Conservation (phyloP, 2,113 vertebrate genomes). For the Puffinus mauretanicus region DNA sequence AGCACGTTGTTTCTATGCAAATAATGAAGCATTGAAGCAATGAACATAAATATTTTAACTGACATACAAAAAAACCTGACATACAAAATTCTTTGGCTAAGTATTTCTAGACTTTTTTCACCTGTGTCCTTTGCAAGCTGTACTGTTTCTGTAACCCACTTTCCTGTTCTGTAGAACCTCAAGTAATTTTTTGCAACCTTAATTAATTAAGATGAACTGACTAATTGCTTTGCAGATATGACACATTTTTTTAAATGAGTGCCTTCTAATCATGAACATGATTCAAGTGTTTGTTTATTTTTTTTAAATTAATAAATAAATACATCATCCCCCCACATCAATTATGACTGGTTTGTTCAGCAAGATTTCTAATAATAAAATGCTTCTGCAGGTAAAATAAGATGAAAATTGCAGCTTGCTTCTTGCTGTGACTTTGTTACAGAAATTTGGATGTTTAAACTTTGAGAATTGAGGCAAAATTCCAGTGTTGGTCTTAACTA, state of each 20-base stretch:
- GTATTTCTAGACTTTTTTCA: not conserved
- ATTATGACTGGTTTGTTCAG: not conserved
- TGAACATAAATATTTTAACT: not conserved
- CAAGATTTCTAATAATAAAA: not conserved
- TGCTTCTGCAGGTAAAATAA: not conserved
- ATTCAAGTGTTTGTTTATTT: not conserved
- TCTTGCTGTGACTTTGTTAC: not conserved
- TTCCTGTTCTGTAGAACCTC: not conserved
- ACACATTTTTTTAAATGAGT: not conserved
- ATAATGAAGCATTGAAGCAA: not conserved
- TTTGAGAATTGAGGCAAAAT: not conserved
- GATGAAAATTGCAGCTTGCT: not conserved
- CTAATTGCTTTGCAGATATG: conserved; percentile 32
- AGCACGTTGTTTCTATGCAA: not conserved
- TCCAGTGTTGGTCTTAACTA: not conserved
- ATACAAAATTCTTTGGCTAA: not conserved
- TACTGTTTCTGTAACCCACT: conserved; percentile 23
- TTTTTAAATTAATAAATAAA: not conserved
- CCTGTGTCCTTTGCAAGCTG: not conserved
- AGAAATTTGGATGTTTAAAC: not conserved
- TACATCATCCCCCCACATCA: not conserved
- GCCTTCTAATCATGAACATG: not conserved
- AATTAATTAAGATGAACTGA: not conserved
- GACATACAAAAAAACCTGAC: not conserved
- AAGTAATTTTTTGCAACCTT: not conserved